Base-by-base conservation (phyloP, 2,113 vertebrate genomes). In the Catharus fuscescens region DNA sequence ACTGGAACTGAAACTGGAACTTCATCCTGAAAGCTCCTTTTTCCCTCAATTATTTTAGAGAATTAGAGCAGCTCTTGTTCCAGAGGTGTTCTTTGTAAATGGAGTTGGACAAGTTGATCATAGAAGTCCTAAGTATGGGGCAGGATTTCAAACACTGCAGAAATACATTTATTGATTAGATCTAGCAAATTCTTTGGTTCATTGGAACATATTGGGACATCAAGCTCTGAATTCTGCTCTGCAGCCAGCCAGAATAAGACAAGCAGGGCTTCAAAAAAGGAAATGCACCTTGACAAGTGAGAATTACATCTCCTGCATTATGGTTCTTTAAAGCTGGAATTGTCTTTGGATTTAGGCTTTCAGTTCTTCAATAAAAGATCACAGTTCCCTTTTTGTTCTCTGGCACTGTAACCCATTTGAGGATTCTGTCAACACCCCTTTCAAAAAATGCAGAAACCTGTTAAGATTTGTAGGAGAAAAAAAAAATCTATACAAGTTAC, bases 341-440 rank as follows among this genome's bases (percentile, higher is more conserved):
- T 38, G 50, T 77, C 74, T 92, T 88, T 93, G 88, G 90, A 77
- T 95, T 90, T 80, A 57, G 82, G 36, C 50, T 88, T 80, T 86
- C 69, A 71, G 40, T 76, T 91, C 77, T 92, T 94, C 86, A 81
- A 67, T 84, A 89, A 80, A 86, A 93, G 73, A 92, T 88, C 95
- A 93, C 69, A 92, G 93, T 69, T 88, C 77, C 32, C 26, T 86
- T 96, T 91, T 80, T 94, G 29, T 84, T 84, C 80, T 84, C 77
- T 86, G 60, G 42, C 60, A 86, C 59, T 95, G 73, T 87, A 91
- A 91, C 77, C 61, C 78, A 82, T 72, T 84, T 89, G 80, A 74
- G 86, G 36, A 86, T 95, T 84, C 94, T 95, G 89, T 91, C 96
- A 89, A 91, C 89, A 91, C 44, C 24, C 62, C 45, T 57, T 60